These are phyloP conservation scores for Pelodytes ibericus DNA, from an alignment of 2,797 vertebrate species.

Conservation along the genomic window DNA sequence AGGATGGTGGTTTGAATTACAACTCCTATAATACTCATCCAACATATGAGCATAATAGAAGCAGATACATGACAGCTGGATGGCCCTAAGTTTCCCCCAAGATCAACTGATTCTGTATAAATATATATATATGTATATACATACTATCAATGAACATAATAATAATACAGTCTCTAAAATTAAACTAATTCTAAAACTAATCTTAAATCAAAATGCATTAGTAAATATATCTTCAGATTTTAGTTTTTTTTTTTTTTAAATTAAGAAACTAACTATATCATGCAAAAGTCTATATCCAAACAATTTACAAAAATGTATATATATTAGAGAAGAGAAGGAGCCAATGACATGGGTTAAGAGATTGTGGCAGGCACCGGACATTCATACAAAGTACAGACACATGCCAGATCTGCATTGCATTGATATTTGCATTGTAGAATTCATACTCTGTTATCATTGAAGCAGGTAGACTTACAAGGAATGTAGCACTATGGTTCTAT, in stretches of 20 bases:
- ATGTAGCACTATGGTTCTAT: constrained; percentile 62
- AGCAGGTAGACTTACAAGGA: constrained; percentile 70
- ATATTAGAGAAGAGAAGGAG: constrained; percentile 85
- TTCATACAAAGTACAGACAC: constrained; percentile 83
- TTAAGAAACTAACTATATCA: constrained; percentile 80
- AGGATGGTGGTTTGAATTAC: no score
- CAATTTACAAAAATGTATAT: constrained; percentile 82
- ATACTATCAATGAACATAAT: background rate
- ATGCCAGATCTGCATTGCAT: constrained; percentile 86
- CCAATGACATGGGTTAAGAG: constrained; percentile 75
- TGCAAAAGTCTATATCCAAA: constrained; percentile 87
- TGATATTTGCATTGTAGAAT: constrained; percentile 88
- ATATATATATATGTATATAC: background rate
- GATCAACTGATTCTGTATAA: background rate
- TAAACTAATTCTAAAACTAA: constrained; percentile 17
- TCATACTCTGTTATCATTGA: constrained; percentile 81
- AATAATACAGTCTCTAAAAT: constrained; percentile 36
- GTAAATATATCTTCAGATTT: background rate
- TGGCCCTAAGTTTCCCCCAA: background rate
- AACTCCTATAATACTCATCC: background rate
- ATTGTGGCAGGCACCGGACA: constrained; percentile 87
- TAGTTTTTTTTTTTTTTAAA: constrained; percentile 50
- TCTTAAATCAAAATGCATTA: constrained; percentile 13
- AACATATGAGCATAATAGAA: background rate
- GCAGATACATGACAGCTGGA: no score